A percentile compares a stretch with the other conserved stretches of the same genome.
phyloP scores from a whole-genome alignment of 2,888 invertebrate genomes.

The Hyppa rectilinea region DNA sequence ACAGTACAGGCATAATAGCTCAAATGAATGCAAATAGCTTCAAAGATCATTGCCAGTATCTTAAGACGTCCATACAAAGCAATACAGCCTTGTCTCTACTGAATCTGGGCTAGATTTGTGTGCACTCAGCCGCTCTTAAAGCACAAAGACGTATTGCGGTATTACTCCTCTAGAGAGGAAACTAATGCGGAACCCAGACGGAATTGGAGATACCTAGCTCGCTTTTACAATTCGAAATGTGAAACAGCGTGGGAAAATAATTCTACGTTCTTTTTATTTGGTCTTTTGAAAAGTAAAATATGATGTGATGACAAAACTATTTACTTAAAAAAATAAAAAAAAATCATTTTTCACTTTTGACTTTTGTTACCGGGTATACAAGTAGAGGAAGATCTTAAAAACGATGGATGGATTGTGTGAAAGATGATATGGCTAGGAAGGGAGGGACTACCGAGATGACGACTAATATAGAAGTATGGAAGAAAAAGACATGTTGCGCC shows the following conservation, averaged over 20 bases:
- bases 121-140: background rate
- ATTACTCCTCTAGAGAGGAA: background rate
- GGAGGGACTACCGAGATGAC: too few relatives aligned
- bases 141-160: conserved; percentile 9
- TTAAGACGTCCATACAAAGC: background rate
- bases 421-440: too few relatives aligned
- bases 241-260: background rate
- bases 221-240: background rate
- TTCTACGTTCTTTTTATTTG: background rate
- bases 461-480: too few relatives aligned
- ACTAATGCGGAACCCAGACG: background rate
- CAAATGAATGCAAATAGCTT: conserved; percentile 5
- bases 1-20: background rate
- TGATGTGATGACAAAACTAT: too few relatives aligned
- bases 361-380: too few relatives aligned
- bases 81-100: background rate
- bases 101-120: background rate
- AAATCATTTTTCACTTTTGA: too few relatives aligned
- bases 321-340: too few relatives aligned
- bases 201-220: background rate
- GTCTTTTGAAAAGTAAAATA: background rate
- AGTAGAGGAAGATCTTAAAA: too few relatives aligned
- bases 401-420: too few relatives aligned
- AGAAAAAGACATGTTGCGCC: too few relatives aligned
- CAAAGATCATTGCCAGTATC: conserved; percentile 9